Conservation (phyloP, 2,888 invertebrate species). For the Noctua comes region DNA sequence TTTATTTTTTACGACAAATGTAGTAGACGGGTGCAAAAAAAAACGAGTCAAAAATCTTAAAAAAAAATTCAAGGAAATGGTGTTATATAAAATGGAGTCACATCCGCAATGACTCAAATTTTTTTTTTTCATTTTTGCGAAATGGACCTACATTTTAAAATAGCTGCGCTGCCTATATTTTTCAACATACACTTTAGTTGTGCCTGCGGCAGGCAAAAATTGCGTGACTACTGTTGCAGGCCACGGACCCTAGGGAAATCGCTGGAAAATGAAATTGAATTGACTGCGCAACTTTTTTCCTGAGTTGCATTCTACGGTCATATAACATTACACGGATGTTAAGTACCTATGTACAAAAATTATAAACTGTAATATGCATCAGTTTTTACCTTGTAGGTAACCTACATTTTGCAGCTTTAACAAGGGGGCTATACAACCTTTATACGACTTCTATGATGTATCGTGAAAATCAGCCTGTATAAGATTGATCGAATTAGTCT, state of each 20-base stretch:
- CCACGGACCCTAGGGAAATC: conserved; percentile 36
- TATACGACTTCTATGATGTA: not conserved
- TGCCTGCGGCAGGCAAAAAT: not conserved
- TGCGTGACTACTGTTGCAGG: conserved; percentile 16
- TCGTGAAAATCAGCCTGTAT: not conserved
- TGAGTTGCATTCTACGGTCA: conserved; percentile 26
- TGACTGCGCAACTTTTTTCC: conserved; percentile 20
- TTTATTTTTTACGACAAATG: not conserved
- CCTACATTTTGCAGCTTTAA: not conserved
- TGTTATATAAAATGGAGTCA: not conserved
- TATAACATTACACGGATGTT: not conserved
- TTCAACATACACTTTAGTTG: conserved; percentile 9
- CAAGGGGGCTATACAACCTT: not conserved
- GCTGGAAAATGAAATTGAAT: conserved; percentile 39
- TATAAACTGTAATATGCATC: not conserved
- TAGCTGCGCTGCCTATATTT: not conserved
- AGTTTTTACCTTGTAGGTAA: not conserved
- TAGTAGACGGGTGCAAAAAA: not conserved
- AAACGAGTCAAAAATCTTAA: not conserved
- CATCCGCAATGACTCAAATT: not conserved
- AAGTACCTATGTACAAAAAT: not conserved
- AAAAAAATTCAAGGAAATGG: not conserved
- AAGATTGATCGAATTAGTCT: not conserved
- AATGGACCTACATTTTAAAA: not conserved
- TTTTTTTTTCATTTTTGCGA: not conserved